Conservation (phyloP, 2,888 invertebrate species). For the Agelastica alni region DNA sequence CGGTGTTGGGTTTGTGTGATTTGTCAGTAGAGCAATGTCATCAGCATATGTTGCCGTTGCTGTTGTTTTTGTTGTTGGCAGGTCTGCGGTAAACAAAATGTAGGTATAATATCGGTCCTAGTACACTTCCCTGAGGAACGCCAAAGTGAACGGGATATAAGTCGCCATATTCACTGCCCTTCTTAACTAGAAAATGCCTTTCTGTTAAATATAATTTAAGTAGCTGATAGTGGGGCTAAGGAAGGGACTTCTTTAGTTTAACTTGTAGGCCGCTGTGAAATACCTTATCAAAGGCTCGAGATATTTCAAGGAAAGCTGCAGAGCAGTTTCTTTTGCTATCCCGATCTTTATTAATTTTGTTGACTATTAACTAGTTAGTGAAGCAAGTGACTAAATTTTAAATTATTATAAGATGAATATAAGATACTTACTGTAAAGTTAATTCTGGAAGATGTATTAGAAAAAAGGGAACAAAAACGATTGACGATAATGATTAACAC, state of each 20-base stretch:
- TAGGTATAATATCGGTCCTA: constrained; percentile 1
- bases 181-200: constrained; percentile 5
- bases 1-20: too few species aligned
- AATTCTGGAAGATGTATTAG: too few species aligned
- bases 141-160: constrained; percentile 5
- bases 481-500: too few species aligned
- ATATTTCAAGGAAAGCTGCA: too few species aligned
- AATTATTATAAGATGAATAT: too few species aligned
- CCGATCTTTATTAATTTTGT: too few species aligned
- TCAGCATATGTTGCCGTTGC: background rate
- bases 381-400: too few species aligned
- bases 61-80: background rate
- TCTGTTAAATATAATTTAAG: background rate
- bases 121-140: constrained; percentile 7
- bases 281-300: background rate
- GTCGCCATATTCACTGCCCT: constrained; percentile 7
- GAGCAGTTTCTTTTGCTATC: too few species aligned
- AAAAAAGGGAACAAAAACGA: too few species aligned
- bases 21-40: background rate
- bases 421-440: too few species aligned
- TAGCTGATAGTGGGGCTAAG: background rate
- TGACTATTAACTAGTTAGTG: too few species aligned
- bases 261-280: background rate
- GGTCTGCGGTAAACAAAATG: background rate
- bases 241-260: background rate